Conservation (phyloP, 1,140 invertebrate species). For the Hylyphantes graminicola region DNA sequence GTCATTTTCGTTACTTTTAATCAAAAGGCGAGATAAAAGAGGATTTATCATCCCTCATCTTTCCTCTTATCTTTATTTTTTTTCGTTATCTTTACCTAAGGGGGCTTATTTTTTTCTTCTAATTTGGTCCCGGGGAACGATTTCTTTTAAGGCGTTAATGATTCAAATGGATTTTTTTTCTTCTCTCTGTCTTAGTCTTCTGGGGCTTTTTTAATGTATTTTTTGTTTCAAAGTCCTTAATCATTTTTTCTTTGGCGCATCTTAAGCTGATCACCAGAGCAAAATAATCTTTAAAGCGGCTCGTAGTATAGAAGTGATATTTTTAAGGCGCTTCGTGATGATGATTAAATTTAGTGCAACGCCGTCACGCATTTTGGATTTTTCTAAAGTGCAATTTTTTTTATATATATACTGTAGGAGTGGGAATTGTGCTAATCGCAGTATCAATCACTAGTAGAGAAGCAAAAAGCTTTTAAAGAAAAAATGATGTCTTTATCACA, state of each 20-base stretch:
- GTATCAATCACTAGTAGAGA: too few species aligned
- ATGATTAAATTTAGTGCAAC: constrained; percentile 27
- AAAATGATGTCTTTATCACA: too few species aligned
- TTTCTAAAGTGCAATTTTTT: background rate
- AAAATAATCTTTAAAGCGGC: constrained; percentile 42
- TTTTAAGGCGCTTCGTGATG: constrained; percentile 15
- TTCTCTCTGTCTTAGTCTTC: background rate
- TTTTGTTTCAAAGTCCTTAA: background rate
- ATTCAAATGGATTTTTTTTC: constrained; percentile 55
- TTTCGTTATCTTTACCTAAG: background rate
- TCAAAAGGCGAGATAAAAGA: constrained; percentile 43
- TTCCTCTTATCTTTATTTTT: constrained; percentile 11
- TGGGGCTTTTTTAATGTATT: background rate
- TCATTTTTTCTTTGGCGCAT: constrained; percentile 25
- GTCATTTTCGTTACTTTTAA: constrained; percentile 53
- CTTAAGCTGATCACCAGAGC: constrained; percentile 35
- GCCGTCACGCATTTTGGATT: constrained; percentile 14
- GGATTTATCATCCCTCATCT: constrained; percentile 35
- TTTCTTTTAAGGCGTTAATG: constrained; percentile 54
- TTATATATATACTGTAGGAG: too few species aligned
- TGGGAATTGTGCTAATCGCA: too few species aligned
- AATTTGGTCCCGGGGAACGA: constrained; percentile 39
- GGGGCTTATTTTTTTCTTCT: constrained; percentile 13
- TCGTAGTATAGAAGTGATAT: background rate
- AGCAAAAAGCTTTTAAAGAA: too few species aligned